Percentiles rank a stretch among this genome's conserved stretches.
Conservation (phyloP, 2,113 vertebrate genomes). For the Isichthys henryi region DNA sequence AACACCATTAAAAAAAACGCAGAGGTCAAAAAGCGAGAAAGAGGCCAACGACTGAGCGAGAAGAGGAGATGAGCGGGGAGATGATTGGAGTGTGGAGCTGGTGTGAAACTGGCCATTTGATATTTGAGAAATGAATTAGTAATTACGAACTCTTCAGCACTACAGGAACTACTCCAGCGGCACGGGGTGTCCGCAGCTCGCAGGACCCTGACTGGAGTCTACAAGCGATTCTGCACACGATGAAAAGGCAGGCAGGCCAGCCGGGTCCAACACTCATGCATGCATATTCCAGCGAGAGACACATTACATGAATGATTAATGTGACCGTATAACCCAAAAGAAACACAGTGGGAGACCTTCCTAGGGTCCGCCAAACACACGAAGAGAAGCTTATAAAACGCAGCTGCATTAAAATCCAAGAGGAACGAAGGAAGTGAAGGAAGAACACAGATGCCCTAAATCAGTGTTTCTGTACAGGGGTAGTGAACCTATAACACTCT, state of each 20-base stretch:
- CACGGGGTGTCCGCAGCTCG: neutral
- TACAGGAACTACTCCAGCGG: neutral
- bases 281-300: constrained; percentile 31
- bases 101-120: neutral
- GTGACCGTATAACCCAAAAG: constrained; percentile 10
- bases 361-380: neutral
- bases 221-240: constrained; percentile 13
- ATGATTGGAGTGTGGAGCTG: neutral
- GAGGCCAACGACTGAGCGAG: neutral
- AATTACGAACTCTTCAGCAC: neutral
- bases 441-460: neutral
- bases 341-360: neutral
- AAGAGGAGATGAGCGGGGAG: neutral
- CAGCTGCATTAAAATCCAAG: neutral
- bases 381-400: neutral
- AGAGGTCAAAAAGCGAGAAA: neutral
- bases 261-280: constrained; percentile 10
- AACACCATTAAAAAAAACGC: neutral
- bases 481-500: neutral
- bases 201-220: constrained; percentile 13
- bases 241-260: neutral
- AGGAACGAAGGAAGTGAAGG: neutral
- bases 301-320: constrained; percentile 33
- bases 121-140: constrained; percentile 1
- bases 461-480: neutral